Conservation (phyloP, 2,888 invertebrate genomes). For the Yponomeuta sedellus region DNA sequence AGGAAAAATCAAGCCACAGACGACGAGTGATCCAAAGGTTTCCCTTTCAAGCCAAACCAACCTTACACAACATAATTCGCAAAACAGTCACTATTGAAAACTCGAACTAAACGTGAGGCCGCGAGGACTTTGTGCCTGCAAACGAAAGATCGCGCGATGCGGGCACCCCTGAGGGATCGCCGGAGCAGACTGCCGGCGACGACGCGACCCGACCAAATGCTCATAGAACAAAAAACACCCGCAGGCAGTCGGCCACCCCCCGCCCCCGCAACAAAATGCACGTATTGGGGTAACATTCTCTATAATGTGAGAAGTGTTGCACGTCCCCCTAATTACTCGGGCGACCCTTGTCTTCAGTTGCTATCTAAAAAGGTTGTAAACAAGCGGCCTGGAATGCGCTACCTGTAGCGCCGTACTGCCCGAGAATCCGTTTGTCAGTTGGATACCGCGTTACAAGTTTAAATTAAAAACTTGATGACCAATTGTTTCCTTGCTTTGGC, state of each 20-base stretch:
- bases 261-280: conserved; percentile 54
- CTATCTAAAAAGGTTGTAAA: conserved; percentile 33
- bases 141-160: conserved; percentile 37
- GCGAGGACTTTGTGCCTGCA: conserved; percentile 14
- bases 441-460: conserved; percentile 15
- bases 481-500: conserved; percentile 4
- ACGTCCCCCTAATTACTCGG: conserved; percentile 40
- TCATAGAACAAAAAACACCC: conserved; percentile 32
- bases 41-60: background rate
- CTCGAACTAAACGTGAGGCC: conserved; percentile 4
- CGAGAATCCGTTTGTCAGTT: conserved; percentile 35
- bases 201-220: conserved; percentile 26
- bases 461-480: conserved; percentile 4
- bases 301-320: conserved; percentile 49
- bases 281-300: conserved; percentile 45
- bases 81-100: background rate
- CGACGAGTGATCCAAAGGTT: background rate
- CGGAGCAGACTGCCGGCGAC: conserved; percentile 46
- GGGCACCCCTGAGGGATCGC: conserved; percentile 48
- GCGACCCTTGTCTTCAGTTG: conserved; percentile 36
- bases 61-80: conserved; percentile 1
- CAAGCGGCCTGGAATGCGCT: conserved; percentile 32
- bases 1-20: background rate
- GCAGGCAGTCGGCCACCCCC: conserved; percentile 40
- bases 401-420: conserved; percentile 36